These are phyloP conservation scores for Dicentrarchus labrax DNA, from an alignment of 2,113 vertebrate genomes.

Conservation along the genomic window DNA sequence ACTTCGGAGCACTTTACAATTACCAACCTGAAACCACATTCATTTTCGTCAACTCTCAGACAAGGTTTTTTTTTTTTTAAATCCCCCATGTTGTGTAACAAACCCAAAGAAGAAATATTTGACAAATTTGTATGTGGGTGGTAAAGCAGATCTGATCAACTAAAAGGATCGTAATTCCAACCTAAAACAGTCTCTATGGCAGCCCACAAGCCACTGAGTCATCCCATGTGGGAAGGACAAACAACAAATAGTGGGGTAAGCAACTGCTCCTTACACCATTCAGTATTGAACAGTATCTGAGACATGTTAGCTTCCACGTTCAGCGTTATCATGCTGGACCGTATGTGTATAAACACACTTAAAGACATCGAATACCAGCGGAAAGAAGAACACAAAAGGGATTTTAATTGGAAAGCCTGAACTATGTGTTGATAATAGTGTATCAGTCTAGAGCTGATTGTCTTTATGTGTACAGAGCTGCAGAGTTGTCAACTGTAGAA, in stretches of 20 bases:
- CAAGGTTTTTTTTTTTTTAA: background rate
- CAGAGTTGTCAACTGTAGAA: constrained; percentile 50
- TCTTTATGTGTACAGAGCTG: constrained; percentile 32
- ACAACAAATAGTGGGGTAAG: constrained; percentile 32
- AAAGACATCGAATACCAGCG: constrained; percentile 12
- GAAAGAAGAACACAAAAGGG: constrained; percentile 5
- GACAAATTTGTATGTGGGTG: constrained; percentile 29
- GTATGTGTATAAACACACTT: constrained; percentile 8
- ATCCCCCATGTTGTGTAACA: constrained; percentile 25
- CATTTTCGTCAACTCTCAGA: constrained; percentile 25
- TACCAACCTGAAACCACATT: constrained; percentile 43
- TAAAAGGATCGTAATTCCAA: constrained; percentile 57
- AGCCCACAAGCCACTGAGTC: constrained; percentile 64
- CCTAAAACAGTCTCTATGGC: constrained; percentile 35
- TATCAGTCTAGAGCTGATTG: constrained; percentile 26
- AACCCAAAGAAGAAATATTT: constrained; percentile 24
- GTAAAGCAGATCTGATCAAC: constrained; percentile 56
- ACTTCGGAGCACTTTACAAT: constrained; percentile 33
- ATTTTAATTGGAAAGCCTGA: constrained; percentile 40
- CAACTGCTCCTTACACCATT: constrained; percentile 18
- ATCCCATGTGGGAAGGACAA: constrained; percentile 53
- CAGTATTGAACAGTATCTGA: constrained; percentile 21
- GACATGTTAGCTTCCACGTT: constrained; percentile 1
- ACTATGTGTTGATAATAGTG: constrained; percentile 36
- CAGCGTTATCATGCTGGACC: constrained; percentile 25